phyloP scores from a whole-genome alignment of 2,113 vertebrate species.

The Acanthochromis polyacanthus region DNA sequence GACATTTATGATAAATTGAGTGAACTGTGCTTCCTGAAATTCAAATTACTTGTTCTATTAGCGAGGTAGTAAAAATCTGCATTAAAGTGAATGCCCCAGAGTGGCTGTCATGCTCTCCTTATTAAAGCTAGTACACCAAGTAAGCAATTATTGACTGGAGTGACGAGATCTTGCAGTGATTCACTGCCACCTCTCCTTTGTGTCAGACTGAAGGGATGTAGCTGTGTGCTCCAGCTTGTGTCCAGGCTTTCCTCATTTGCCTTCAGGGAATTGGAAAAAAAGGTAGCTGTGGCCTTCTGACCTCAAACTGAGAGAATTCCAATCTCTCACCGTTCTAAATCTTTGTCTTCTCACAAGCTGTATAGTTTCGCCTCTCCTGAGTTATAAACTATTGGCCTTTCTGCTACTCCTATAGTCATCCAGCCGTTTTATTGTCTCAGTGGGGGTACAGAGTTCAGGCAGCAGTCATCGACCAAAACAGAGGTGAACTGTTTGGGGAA shows the following conservation, averaged over 20 bases:
- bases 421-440: slow-evolving; percentile 87
- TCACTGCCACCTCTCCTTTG: slow-evolving; percentile 67
- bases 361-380: slow-evolving; percentile 72
- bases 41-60: slow-evolving; percentile 6
- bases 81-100: slow-evolving; percentile 18
- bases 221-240: slow-evolving; percentile 54
- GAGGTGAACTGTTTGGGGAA: slow-evolving; percentile 76
- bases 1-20: slow-evolving; percentile 1
- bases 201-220: slow-evolving; percentile 54
- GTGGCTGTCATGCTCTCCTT: slow-evolving; percentile 8
- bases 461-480: slow-evolving; percentile 77
- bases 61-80: background rate
- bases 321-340: slow-evolving; percentile 83
- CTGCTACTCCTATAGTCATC: slow-evolving; percentile 80
- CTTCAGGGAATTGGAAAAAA: slow-evolving; percentile 68
- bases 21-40: background rate
- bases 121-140: slow-evolving; percentile 30
- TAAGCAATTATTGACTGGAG: slow-evolving; percentile 63
- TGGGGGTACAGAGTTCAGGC: slow-evolving; percentile 84
- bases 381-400: slow-evolving; percentile 83
- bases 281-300: slow-evolving; percentile 81
- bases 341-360: slow-evolving; percentile 76
- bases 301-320: slow-evolving; percentile 82
- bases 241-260: slow-evolving; percentile 56
- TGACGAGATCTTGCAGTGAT: slow-evolving; percentile 51